Evolutionary conservation across 2,113 vertebrate genomes (phyloP).

Genomic region (Malaclemys terrapin): DNA sequence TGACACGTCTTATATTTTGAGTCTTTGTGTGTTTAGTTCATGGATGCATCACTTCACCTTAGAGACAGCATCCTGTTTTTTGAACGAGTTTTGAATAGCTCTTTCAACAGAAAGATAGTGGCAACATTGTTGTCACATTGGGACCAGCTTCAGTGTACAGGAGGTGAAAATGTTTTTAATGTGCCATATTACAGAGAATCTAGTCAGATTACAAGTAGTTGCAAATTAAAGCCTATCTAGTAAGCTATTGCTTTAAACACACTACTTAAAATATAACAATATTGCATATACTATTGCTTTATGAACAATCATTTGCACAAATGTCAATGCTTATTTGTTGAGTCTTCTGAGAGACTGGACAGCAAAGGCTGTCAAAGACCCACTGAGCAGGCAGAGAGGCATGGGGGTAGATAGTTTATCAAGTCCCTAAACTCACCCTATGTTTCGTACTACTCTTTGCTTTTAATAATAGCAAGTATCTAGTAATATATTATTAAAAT

Average conservation of each 20-base stretch:
- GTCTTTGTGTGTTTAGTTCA: accelerated
- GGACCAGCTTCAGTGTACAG: accelerated
- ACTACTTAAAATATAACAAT: not conserved
- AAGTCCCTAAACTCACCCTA: not conserved
- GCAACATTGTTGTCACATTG: not conserved
- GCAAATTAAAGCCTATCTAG: not conserved
- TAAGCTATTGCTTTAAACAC: not conserved
- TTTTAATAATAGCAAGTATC: not conserved
- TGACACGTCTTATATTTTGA: accelerated
- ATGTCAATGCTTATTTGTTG: not conserved
- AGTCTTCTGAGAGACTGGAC: not conserved
- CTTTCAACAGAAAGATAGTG: not conserved
- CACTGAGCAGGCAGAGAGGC: not conserved
- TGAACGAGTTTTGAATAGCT: accelerated
- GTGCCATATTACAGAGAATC: accelerated
- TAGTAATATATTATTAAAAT: not conserved
- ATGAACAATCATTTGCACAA: not conserved
- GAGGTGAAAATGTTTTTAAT: not conserved
- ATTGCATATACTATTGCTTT: accelerated
- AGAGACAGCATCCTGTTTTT: no score
- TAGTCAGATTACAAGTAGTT: accelerated
- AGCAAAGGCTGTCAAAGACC: not conserved
- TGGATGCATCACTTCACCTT: not conserved
- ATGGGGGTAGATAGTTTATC: not conserved
- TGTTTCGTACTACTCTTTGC: not conserved